Evolutionary conservation across 2,113 vertebrate species (phyloP), one percentile per base, ranked within the genome.

Genomic region (Anarhynchus alexandrinus): DNA sequence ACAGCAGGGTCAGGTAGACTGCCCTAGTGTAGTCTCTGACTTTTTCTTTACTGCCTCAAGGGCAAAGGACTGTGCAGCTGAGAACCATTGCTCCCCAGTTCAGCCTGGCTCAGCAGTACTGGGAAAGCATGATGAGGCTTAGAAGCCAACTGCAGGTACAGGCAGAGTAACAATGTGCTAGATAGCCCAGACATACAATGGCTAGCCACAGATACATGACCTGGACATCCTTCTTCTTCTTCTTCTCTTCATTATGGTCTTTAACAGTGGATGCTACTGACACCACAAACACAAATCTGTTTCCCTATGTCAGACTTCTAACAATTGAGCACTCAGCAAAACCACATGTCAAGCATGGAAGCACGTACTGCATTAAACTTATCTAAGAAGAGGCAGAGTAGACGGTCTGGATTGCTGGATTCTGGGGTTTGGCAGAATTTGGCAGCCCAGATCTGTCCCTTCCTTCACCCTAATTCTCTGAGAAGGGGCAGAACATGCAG

Each of bases 21-120:
- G 17, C 36, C 15, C 4, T 9, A 52, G 1, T 2, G 3, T 12
- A 38, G 42, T 43, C 6, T 9, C 5, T 42, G 8, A 22, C 27
- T 59, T 82, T 73, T 72, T 7, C 22, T 86, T 92, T 55, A 25
- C 27, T 71, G 32, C 7, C 38, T 19, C 4, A 6, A 61, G 23
- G 10, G 22, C 21, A 69, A 27, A 65, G 66, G 26, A 43, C 34
- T 52, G 22, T 36, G 62, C 25, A 57, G 23, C 58, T 57, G 9
- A 6, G 10, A 78, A 45, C 8, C n/a, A 32, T 10, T 83, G 32
- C n/a, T 89, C 5, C 12, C 34, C 34, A 58, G 27, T 70, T 82
- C 52, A 58, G 9, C 10, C 38, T 61, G 49, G 43, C 34, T 85
- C 34, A 52, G 12, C 25, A 32, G 8, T 18, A 10, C 9, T 38